Base-by-base conservation (phyloP, 2,888 invertebrate genomes). In the Epinotia demarniana region DNA sequence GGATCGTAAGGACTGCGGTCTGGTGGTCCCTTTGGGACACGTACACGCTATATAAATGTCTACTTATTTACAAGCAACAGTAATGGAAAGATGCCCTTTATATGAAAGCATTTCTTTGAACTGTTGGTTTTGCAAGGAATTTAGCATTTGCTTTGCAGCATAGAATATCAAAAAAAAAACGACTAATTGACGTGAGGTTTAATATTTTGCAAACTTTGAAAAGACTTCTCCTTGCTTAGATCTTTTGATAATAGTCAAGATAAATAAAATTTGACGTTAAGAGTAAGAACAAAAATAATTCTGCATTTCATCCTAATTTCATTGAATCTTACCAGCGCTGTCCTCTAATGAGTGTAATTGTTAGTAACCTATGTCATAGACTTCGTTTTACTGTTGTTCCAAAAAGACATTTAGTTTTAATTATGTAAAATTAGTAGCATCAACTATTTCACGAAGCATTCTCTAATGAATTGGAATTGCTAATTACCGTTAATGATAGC, bases 1-100 rank as follows among this genome's bases (percentile, higher is more conserved):
- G 67, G 62, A 33, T 63, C 72, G 64, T 64, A 75, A 75, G 74
- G 60, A 73, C 63, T 71, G 70, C 75, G 75, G 75, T 70, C 70
- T 66, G 74, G 8, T 39, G 43, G 70, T 55, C 63, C 75, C 75
- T 69, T n/a, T 33, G 75, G 64, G 75, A 71, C 60, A 53, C 60
- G 57, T 53, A 64, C 27, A 66, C 27, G 63, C 23, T 62, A 27
- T 69, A 49, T 75, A 71, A 70, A 53, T 53, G 70, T 60, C 63
- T 16, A 23, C 53, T 75, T 75, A 75, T 75, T 75, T 75, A 71
- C 75, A 71, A 55, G 46, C n/a, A 46, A 53, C 46, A 16, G 53
- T 33, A n/a, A 43, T 39, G 72, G 33, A 8, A 63, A 62, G 58
- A 57, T 58, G 49, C 23, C 64, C 19, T 19, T 63, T 69, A 49